Conservation (phyloP, 2,113 vertebrate species). For the Tragelaphus buxtoni region DNA sequence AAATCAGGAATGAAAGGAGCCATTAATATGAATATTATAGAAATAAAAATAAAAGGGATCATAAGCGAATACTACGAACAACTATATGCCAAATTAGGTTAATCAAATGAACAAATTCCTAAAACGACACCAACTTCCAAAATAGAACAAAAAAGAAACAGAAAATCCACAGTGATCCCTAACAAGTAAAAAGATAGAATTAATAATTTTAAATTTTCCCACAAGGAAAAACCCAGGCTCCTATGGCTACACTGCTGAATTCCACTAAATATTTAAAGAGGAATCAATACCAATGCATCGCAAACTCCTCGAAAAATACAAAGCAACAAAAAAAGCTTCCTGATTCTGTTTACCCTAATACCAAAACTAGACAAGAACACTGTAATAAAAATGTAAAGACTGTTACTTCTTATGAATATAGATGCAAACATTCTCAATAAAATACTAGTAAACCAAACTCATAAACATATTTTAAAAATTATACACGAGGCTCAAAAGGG, state of each 20-base stretch:
- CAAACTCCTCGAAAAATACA: not conserved
- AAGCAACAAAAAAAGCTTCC: not conserved
- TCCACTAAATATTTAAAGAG: constrained; percentile 3
- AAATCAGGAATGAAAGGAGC: not conserved
- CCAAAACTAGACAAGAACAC: not conserved
- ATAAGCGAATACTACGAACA: not conserved
- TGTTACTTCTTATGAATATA: not conserved
- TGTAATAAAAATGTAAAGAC: not conserved
- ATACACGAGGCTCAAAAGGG: not conserved
- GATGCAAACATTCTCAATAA: not conserved
- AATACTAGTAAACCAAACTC: constrained; percentile 9
- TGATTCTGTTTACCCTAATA: not conserved
- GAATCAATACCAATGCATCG: not conserved
- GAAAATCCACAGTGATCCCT: not conserved
- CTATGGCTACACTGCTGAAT: not conserved
- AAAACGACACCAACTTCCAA: not conserved
- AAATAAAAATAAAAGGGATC: not conserved
- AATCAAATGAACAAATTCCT: not conserved
- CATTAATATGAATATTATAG: not conserved
- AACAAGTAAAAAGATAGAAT: not conserved
- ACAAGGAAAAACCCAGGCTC: not conserved
- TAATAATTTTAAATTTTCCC: not conserved
- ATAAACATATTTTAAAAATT: not conserved
- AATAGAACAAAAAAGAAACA: not conserved
- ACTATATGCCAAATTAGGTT: not conserved